These are phyloP conservation scores for Trachelus stipa DNA, from an alignment of 2,888 invertebrate genomes.

Conservation along the genomic window DNA sequence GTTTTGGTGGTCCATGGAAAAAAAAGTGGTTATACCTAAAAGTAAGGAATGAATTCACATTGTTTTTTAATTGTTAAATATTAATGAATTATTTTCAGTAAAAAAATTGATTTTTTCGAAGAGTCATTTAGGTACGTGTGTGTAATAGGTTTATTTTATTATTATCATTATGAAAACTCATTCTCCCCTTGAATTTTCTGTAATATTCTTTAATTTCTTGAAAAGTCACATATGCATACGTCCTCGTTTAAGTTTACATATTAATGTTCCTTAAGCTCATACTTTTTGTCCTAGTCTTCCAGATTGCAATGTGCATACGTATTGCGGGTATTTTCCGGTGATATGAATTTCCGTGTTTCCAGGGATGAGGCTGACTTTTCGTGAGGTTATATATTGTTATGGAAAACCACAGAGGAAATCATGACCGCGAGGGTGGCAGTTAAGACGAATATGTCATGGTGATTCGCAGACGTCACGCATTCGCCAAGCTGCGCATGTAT, in stretches of 20 bases:
- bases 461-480: neutral
- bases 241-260: neutral
- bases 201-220: neutral
- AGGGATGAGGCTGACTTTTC: neutral
- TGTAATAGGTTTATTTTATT: neutral
- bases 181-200: neutral
- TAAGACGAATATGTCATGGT: neutral
- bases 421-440: neutral
- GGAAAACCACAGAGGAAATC: neutral
- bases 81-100: no score
- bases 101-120: no score
- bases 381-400: neutral
- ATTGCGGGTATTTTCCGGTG: neutral
- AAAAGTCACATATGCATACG: neutral
- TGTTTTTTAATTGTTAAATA: no score
- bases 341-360: neutral
- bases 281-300: neutral
- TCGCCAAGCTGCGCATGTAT: conserved; percentile 40
- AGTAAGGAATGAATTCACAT: neutral
- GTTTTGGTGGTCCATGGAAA: neutral
- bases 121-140: no score
- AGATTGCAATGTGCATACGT: neutral
- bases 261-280: neutral
- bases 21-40: neutral
- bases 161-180: neutral